Conservation (phyloP, 2,797 vertebrate species). For the Acanthurus tractus region DNA sequence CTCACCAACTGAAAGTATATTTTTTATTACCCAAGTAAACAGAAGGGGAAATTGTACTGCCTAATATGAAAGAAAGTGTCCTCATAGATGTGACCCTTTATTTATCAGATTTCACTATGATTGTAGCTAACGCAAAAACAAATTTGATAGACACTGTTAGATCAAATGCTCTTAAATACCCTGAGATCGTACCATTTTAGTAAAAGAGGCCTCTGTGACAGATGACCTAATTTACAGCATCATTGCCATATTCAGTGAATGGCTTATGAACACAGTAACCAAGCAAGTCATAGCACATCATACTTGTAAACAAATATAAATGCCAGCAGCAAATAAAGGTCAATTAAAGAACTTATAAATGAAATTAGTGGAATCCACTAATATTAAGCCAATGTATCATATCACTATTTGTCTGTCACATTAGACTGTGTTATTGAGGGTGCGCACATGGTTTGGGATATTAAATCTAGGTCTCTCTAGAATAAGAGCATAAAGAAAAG, state of each 20-base stretch:
- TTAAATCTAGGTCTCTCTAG: slow-evolving; percentile 3
- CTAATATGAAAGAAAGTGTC: background rate
- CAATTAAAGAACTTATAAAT: slow-evolving; percentile 4
- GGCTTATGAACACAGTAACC: background rate
- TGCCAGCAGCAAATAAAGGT: background rate
- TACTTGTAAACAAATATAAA: slow-evolving; percentile 1
- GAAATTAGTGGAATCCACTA: background rate
- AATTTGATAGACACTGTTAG: too few relatives aligned
- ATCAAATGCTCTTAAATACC: background rate
- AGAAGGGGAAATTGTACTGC: background rate
- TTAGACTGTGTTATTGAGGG: background rate
- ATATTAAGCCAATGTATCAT: background rate
- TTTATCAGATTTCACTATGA: too few relatives aligned
- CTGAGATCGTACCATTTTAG: background rate
- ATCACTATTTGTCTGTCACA: slow-evolving; percentile 13
- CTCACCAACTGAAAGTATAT: too few relatives aligned
- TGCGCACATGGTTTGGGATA: background rate
- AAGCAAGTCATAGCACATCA: background rate
- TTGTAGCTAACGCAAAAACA: too few relatives aligned
- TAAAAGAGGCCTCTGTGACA: background rate
- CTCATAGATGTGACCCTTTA: too few relatives aligned
- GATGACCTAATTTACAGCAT: background rate
- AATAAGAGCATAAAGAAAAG: slow-evolving; percentile 4
- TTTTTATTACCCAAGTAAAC: too few relatives aligned
- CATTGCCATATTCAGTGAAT: background rate